Evolutionary conservation across 64 coral and sea anemone genomes (phyloP).

Genomic region (Platygyra sinensis): DNA sequence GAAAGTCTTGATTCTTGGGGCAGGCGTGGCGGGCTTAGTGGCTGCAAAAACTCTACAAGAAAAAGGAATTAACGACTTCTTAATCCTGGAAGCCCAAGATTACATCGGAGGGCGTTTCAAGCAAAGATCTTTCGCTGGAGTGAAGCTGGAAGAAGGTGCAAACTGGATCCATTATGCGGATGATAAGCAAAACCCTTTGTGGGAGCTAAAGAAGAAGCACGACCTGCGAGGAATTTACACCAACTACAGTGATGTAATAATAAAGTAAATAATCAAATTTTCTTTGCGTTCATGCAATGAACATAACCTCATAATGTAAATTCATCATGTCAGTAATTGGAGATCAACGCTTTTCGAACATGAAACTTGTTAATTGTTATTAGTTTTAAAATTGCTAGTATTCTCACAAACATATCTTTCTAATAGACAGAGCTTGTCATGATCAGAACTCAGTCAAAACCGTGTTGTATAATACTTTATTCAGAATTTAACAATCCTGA

Average conservation of each 20-base stretch:
- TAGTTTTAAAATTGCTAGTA: too few species aligned
- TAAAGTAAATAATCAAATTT: conserved; percentile 14
- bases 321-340: too few species aligned
- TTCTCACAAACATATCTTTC: too few species aligned
- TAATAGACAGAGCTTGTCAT: too few species aligned
- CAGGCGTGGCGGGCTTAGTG: conserved; percentile 47
- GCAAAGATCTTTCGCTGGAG: conserved; percentile 34
- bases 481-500: too few species aligned
- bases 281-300: too few species aligned
- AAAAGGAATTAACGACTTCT: conserved; percentile 44
- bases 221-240: conserved; percentile 43
- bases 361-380: too few species aligned
- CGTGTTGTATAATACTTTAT: too few species aligned
- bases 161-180: conserved; percentile 63
- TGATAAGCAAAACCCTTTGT: conserved; percentile 31
- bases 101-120: conserved; percentile 64
- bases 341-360: too few species aligned
- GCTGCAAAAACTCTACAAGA: conserved; percentile 53
- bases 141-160: conserved; percentile 64
- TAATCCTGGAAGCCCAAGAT: conserved; percentile 56
- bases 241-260: conserved; percentile 42
- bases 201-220: conserved; percentile 58
- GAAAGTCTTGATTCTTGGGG: conserved; percentile 54
- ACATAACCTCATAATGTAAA: too few species aligned
- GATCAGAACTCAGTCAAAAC: too few species aligned